Evolutionary conservation across 92 coral and sea anemone species (phyloP).

Genomic region (Virgularia gustaviana): DNA sequence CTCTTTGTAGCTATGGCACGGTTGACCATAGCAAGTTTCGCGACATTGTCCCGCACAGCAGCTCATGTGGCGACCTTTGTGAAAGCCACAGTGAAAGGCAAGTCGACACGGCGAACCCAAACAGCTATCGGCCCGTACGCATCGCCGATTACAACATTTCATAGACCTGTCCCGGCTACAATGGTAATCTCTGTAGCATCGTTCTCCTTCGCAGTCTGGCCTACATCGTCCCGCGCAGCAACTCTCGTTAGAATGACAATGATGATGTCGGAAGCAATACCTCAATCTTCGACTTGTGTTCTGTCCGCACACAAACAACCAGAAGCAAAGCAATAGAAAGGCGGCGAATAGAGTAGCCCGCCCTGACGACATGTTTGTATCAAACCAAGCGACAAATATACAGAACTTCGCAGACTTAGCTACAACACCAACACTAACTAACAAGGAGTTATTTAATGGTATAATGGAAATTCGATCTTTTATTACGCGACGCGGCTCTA

Average conservation of each 20-base stretch:
- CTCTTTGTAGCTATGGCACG: conserved; percentile 5
- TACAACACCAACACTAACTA: too few species aligned
- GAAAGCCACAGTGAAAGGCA: conserved; percentile 13
- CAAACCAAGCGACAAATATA: too few species aligned
- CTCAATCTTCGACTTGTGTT: neutral
- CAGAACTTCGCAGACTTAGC: too few species aligned
- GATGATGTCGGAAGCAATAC: conserved; percentile 5
- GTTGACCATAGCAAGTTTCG: conserved; percentile 7
- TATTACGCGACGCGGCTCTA: too few species aligned
- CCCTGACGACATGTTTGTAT: too few species aligned
- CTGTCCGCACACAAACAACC: too few species aligned
- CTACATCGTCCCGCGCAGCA: conserved; percentile 15
- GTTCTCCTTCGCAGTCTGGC: conserved; percentile 8
- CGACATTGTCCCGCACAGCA: conserved; percentile 24
- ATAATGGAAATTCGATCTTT: too few species aligned
- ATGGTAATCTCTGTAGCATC: neutral
- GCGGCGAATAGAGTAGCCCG: too few species aligned
- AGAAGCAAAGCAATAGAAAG: too few species aligned
- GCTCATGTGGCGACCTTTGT: neutral
- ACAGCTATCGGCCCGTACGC: conserved; percentile 18
- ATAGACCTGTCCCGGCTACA: conserved; percentile 1
- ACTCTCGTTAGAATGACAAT: conserved; percentile 4
- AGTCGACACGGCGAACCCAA: conserved; percentile 7
- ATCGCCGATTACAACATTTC: conserved; percentile 14
- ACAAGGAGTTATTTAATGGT: too few species aligned